A percentile compares a stretch with the other conserved stretches of the same genome.
Conservation (phyloP, 35 echinoderm and acorn worm species). For the Apostichopus californicus region DNA sequence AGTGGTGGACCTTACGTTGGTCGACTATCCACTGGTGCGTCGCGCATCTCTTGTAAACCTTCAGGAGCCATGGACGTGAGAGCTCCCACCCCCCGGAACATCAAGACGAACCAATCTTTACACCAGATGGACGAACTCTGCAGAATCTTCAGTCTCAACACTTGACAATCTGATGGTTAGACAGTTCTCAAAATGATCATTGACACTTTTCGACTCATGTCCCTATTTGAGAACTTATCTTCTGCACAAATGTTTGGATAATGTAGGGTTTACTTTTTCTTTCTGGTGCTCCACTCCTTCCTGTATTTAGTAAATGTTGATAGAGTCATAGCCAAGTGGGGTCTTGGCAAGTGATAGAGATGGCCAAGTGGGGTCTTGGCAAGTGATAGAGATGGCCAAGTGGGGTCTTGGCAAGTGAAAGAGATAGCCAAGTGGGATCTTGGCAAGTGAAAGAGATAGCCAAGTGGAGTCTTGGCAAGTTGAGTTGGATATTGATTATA, state of each 20-base stretch:
- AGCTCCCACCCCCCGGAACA: no score
- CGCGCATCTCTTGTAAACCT: background rate
- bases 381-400: no score
- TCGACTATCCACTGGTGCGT: background rate
- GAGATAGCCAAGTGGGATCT: no score
- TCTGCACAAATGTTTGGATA: constrained; percentile 15
- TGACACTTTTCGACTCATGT: background rate
- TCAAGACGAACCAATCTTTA: background rate
- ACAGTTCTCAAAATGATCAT: no score
- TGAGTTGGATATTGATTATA: no score
- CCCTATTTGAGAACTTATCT: background rate
- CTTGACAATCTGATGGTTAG: background rate
- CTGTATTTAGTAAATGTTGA: no score
- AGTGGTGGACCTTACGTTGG: background rate
- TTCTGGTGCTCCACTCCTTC: background rate
- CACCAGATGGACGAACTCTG: constrained; percentile 25
- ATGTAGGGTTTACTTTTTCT: background rate
- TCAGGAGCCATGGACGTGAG: background rate
- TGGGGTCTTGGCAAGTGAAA: no score
- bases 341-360: no score
- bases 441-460: no score
- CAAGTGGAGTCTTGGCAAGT: no score
- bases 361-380: no score
- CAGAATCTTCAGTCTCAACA: constrained; percentile 22
- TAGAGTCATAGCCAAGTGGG: no score